Evolutionary conservation across 2,113 vertebrate species (phyloP).

Genomic region (Myrmecophaga tridactyla): DNA sequence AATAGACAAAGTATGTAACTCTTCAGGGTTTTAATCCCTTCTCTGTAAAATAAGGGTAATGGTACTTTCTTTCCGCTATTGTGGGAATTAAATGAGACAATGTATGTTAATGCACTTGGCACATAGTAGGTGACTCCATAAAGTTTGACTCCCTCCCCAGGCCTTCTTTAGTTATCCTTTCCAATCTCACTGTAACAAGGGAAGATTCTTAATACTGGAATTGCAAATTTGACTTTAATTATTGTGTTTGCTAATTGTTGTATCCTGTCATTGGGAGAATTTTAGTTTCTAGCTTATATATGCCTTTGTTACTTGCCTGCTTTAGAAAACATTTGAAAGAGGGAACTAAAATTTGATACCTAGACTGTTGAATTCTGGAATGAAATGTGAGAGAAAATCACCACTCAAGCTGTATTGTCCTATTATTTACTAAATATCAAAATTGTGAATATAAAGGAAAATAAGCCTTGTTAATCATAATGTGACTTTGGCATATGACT

Average conservation of each 20-base stretch:
- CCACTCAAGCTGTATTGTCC: conserved; percentile 73
- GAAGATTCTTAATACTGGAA: conserved; percentile 6
- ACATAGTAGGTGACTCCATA: background rate
- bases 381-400: conserved; percentile 72
- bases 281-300: conserved; percentile 17
- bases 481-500: conserved; percentile 65
- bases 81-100: background rate
- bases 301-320: conserved; percentile 14
- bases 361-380: conserved; percentile 75
- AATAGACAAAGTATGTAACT: background rate
- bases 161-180: background rate
- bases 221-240: background rate
- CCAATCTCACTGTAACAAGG: background rate
- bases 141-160: background rate
- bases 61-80: background rate
- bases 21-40: background rate
- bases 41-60: background rate
- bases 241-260: background rate
- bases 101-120: background rate
- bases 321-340: conserved; percentile 68
- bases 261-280: background rate
- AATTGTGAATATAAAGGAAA: conserved; percentile 68
- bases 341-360: conserved; percentile 65
- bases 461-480: conserved; percentile 64
- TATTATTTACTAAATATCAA: conserved; percentile 68